Base-by-base conservation (phyloP, 2,888 invertebrate species). In the Mylabris sibirica region DNA sequence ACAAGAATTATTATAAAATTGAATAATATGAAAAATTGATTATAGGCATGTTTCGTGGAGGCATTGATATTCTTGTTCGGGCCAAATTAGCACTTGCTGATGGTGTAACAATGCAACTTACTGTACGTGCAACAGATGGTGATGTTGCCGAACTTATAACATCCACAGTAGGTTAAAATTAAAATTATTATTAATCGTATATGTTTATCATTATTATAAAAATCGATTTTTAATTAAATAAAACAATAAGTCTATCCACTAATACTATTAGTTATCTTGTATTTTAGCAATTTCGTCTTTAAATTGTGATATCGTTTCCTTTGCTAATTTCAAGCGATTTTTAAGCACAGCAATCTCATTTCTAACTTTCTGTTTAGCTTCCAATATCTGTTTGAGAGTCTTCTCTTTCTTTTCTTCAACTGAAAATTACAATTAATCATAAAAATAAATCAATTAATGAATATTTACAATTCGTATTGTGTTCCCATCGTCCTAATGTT, bases 21-120 rank as follows among this genome's bases (percentile, higher is more conserved):
- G 9, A 30, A 59, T 12, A 38, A 20, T 70, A 66, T n/a, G n/a
- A n/a, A n/a, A n/a, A n/a, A n/a, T n/a, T n/a, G n/a, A 66, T 80
- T 79, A 61, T 75, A 87, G 94, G 97, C 8, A 87, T 94, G 26
- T 99, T 96, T 83, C 90, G 99, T 67, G 97, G 97, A 0, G 97
- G 97, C 0, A 91, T 93, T 65, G 96, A 98, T 68, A 92, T 98
- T 35, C 86, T 98, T 65, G 95, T 97, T 0, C 88, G 94, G 70
- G 93, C 97, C 2, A 95, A 96, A 83, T 83, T 96, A 70, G 92
- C 92, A 1, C 87, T 96, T n/a, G 89, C 91, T 0, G 89, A 90
- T 44, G 93, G 93, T n/a, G 95, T 98, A 0, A 97, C 97, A 3
- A 96, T 99, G 95, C 95, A 97, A 83, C 86, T 99, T 65, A 93